A percentile compares a stretch with the other conserved stretches of the same genome.
Evolutionary conservation across 1,140 invertebrate genomes (phyloP).

Genomic region (roundworm (Caenorhabditis elegans)): DNA sequence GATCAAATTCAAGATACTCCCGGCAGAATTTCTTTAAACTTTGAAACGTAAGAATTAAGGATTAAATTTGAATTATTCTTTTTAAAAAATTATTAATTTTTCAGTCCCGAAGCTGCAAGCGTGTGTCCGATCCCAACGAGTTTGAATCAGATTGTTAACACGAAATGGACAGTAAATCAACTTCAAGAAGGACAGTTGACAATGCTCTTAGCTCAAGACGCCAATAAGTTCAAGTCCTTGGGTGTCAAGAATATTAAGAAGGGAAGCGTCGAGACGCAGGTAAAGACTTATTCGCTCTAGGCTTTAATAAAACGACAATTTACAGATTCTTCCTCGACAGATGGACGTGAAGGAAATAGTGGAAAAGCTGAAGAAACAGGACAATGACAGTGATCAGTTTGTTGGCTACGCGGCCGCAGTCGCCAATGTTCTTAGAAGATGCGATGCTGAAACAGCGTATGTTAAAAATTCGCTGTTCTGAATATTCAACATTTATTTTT

Average conservation of each 20-base stretch:
- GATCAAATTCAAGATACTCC: neutral
- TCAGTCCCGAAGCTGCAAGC: neutral
- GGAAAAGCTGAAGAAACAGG: neutral
- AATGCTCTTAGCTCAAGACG: neutral
- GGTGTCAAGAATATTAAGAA: neutral
- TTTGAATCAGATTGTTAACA: neutral
- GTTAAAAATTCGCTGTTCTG: neutral
- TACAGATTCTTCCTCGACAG: neutral
- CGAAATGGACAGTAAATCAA: neutral
- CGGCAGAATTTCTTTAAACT: neutral
- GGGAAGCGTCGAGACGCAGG: neutral
- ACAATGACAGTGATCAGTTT: neutral
- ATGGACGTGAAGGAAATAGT: neutral
- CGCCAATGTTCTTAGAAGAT: constrained; percentile 13
- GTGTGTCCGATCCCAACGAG: neutral
- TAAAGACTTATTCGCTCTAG: too few relatives aligned
- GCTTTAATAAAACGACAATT: neutral
- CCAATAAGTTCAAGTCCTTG: neutral
- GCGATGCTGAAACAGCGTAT: neutral
- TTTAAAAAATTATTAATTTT: neutral
- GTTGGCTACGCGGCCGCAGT: neutral
- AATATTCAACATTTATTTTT: neutral
- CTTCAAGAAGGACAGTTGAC: neutral
- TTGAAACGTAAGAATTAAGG: neutral
- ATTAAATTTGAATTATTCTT: neutral